Base-by-base conservation (phyloP, 2,888 invertebrate genomes). In the Napeogenes inachia region DNA sequence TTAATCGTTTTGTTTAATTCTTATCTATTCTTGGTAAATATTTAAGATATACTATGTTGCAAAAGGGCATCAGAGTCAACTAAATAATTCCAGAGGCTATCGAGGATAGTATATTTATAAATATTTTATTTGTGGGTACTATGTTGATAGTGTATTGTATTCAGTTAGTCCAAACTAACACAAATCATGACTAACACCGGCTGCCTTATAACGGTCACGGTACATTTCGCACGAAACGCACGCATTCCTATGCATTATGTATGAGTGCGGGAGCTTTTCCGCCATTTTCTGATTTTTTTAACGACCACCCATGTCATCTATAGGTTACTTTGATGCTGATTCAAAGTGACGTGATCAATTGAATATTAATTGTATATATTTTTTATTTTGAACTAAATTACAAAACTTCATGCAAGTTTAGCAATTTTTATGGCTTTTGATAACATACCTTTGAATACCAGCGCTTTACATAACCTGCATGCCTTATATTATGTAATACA, bases 221-320 rank as follows among this genome's bases (percentile, higher is more conserved):
- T 62, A 62, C 63, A 65, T 83, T 87, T 87, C 85, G 81, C 88
- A 85, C 84, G 81, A 73, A 74, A 75, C 79, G 76, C 79, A 75
- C 77, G 77, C 76, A 83, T 82, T 78, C 78, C 78, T 63, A 78
- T 88, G 78, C 80, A 87, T 88, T 87, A 88, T 88, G 82, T 82
- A 88, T 87, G 75, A 81, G 73, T 72, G 73, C 75, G 77, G 75
- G 75, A 77, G 79, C 76, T 84, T 85, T 87, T 85, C 85, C 82
- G 77, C 75, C 78, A 77, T 86, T 84, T 85, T 82, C 82, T 81
- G 59, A 68, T 71, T 77, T 81, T 78, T 84, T 60, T 58, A 65
- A 67, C 69, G 68, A 69, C 68, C 70, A 64, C 64, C 64, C 66
- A 61, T 57, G 59, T 47, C 60, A 71, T 65, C 67, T 59, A 59